Conservation (phyloP, 2,113 vertebrate genomes). For the Microcebus ravelobensis region DNA sequence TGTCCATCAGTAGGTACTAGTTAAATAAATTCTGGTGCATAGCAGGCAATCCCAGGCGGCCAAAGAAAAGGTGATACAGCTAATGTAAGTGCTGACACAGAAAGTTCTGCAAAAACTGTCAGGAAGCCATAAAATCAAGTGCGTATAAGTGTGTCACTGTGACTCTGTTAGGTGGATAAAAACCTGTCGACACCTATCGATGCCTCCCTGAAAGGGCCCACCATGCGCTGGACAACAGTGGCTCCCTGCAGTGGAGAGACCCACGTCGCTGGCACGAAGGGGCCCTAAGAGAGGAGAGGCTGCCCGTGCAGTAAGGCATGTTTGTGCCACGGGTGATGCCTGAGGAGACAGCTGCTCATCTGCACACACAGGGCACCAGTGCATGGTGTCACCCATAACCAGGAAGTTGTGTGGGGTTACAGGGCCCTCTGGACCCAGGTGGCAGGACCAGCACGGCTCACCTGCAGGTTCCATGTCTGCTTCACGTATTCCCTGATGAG, state of each 20-base stretch:
- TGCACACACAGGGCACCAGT: too few species aligned
- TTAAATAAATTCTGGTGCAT: fast-evolving
- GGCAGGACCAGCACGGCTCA: conserved; percentile 69
- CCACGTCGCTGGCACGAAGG: fast-evolving
- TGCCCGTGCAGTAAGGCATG: not conserved
- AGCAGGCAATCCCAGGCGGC: not conserved
- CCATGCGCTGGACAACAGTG: not conserved
- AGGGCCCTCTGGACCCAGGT: not conserved
- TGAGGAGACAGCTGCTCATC: too few species aligned
- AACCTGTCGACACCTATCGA: too few species aligned
- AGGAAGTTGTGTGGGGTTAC: too few species aligned
- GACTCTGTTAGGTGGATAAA: not conserved
- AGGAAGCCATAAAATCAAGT: not conserved
- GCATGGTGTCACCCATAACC: fast-evolving
- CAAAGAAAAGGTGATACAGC: not conserved
- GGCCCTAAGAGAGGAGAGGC: not conserved
- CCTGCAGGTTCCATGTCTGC: conserved; percentile 96
- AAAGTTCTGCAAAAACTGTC: not conserved
- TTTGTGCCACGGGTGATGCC: too few species aligned
- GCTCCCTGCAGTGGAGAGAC: not conserved
- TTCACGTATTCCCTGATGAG: conserved; percentile 95
- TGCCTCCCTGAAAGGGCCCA: not conserved
- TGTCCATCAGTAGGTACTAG: too few species aligned
- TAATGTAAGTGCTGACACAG: fast-evolving
- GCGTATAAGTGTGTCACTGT: fast-evolving